A percentile compares a stretch with the other conserved stretches of the same genome.
phyloP scores from a whole-genome alignment of 2,797 vertebrate genomes.

The Thalassophryne amazonica region DNA sequence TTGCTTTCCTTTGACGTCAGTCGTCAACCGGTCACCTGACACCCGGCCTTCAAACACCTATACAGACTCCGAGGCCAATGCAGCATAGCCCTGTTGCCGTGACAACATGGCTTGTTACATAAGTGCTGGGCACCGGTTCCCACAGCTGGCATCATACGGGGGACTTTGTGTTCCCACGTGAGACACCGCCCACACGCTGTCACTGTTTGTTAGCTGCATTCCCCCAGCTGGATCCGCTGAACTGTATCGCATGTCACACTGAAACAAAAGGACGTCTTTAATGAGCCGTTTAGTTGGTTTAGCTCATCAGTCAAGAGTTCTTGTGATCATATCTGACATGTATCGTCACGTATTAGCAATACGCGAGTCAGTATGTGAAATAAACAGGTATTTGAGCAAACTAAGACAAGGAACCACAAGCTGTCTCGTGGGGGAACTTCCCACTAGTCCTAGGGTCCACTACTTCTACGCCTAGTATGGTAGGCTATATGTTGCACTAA shows the following conservation, averaged over 20 bases:
- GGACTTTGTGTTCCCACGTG: constrained; percentile 43
- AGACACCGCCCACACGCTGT: constrained; percentile 21
- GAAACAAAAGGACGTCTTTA: neutral
- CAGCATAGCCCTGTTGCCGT: constrained; percentile 33
- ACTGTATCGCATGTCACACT: neutral
- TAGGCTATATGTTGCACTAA: too few species aligned
- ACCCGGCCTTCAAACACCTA: constrained; percentile 22
- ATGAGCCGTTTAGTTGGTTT: neutral
- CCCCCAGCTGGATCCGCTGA: constrained; percentile 10
- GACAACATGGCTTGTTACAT: constrained; percentile 37
- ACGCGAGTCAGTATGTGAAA: too few species aligned
- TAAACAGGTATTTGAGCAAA: too few species aligned
- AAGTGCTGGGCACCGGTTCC: constrained; percentile 32
- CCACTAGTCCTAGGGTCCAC: too few species aligned
- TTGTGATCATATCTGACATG: too few species aligned
- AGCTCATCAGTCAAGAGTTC: too few species aligned
- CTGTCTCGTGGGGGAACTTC: too few species aligned
- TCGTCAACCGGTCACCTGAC: constrained; percentile 7
- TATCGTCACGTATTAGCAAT: too few species aligned
- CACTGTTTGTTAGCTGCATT: constrained; percentile 2
- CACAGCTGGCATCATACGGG: constrained; percentile 12
- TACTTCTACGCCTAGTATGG: too few species aligned
- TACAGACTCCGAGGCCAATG: constrained; percentile 1
- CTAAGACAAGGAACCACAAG: too few species aligned
- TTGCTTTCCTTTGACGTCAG: neutral